phyloP scores from a whole-genome alignment of 2,888 invertebrate species.

The Eilema depressum region DNA sequence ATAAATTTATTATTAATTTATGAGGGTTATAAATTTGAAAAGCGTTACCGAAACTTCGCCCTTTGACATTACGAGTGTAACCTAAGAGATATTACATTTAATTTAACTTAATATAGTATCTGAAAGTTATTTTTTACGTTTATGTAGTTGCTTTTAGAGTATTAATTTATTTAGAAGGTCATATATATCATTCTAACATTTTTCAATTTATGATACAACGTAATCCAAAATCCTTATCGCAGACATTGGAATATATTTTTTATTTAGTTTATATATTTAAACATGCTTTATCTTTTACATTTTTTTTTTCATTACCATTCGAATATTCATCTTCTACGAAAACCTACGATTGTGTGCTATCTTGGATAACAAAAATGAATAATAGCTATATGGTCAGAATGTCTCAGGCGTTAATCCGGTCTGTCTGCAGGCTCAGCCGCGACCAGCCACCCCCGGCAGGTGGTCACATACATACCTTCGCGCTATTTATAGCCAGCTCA shows the following conservation, averaged over 20 bases:
- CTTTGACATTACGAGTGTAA: too few species aligned
- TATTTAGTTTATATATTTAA: not conserved
- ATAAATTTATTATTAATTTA: too few species aligned
- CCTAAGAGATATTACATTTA: not conserved
- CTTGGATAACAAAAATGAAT: not conserved
- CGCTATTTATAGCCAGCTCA: constrained; percentile 54
- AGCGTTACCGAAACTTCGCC: too few species aligned
- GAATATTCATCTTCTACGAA: not conserved
- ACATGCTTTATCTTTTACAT: not conserved
- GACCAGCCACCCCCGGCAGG: constrained; percentile 43
- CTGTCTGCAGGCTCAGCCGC: constrained; percentile 23
- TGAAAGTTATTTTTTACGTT: not conserved
- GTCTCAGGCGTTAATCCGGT: constrained; percentile 30
- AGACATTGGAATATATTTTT: not conserved
- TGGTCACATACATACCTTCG: constrained; percentile 41
- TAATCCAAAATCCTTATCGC: not conserved
- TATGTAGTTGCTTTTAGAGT: not conserved
- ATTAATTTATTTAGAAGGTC: not conserved
- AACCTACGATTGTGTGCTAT: not conserved
- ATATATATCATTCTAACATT: not conserved
- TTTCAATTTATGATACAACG: not conserved
- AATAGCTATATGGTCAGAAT: constrained; percentile 24
- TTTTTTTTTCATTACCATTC: not conserved
- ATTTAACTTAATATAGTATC: not conserved
- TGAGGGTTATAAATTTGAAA: too few species aligned